A percentile compares a stretch with the other conserved stretches of the same genome.
These are phyloP conservation scores for Aulostomus chinensis DNA, from an alignment of 2,797 vertebrate genomes.

Conservation along the genomic window DNA sequence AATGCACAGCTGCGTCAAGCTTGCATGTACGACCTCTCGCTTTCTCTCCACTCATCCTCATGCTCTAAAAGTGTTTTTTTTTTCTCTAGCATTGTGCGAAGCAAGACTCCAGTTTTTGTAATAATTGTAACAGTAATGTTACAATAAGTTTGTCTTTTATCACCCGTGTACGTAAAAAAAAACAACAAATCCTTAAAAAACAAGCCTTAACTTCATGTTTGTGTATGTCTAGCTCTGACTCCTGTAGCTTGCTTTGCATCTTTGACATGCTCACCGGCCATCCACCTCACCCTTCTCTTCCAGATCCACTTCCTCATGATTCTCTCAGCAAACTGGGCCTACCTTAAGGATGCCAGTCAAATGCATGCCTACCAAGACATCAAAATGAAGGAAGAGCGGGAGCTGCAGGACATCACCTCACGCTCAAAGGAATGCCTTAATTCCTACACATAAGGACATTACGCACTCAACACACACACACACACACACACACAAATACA, in stretches of 20 bases:
- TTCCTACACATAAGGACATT: constrained; percentile 94
- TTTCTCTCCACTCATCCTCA: constrained; percentile 33
- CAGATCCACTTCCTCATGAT: constrained; percentile 99
- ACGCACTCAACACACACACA: constrained; percentile 11
- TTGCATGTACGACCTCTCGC: constrained; percentile 37
- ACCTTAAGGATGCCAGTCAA: constrained; percentile 99
- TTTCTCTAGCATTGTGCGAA: constrained; percentile 28
- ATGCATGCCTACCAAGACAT: constrained; percentile 99
- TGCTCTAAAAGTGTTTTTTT: constrained; percentile 27
- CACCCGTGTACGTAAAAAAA: constrained; percentile 10
- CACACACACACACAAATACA: constrained; percentile 31
- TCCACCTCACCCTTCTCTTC: constrained; percentile 98
- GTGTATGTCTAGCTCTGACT: constrained; percentile 83
- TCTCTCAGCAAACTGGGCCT: constrained; percentile 99
- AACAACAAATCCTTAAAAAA: constrained; percentile 13
- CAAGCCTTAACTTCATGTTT: constrained; percentile 45
- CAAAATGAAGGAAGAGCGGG: constrained; percentile 99
- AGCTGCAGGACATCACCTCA: constrained; percentile 98
- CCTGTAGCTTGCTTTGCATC: constrained; percentile 91
- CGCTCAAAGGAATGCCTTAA: constrained; percentile 99
- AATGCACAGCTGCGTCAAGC: constrained; percentile 39
- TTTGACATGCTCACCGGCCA: constrained; percentile 95
- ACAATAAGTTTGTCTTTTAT: constrained; percentile 25
- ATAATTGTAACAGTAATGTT: constrained; percentile 27
- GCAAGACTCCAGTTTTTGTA: constrained; percentile 1